Evolutionary conservation across 1,140 invertebrate genomes (phyloP), one percentile per base, ranked within the genome.

Genomic region (Harpegnathos saltator): DNA sequence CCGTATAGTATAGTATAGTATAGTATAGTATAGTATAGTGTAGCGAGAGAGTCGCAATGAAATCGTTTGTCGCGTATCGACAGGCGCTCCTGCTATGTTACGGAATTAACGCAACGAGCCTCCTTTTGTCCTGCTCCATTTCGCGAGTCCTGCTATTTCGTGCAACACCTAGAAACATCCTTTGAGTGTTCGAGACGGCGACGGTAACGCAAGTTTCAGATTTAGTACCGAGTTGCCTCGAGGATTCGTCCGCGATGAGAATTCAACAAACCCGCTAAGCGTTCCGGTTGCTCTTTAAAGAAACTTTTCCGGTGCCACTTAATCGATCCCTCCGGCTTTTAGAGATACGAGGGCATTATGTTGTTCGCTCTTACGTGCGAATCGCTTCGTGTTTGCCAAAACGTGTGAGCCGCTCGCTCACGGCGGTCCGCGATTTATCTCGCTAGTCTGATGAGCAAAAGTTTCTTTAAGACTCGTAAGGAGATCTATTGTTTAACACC

Each of bases 281-380:
- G 77, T 85, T 38, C 63, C n/a, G 54, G 80, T 69, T 68, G 62
- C 87, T 73, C 87, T 86, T 88, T 88, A 89, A 89, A 89, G 88
- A 88, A 86, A 86, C 74, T 78, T 87, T 89, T 82, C 77, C 62
- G 62, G 61, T 77, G 84, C 80, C 84, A 89, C 84, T 89, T 89
- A 86, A 89, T 89, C 88, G 87, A 89, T 89, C 84, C 52, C 44
- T 22, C 48, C 65, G 81, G 48, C 84, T 88, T 81, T 88, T 85
- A 75, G 71, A 9, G 80, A 65, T 75, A 71, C 71, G 26, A 54
- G 77, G 56, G 24, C 54, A 44, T 33, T 50, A 59, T 61, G 66
- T 84, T 19, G 69, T 38, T n/a, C 56, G 66, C 54, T 33, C 19
- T 62, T 54, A 48, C 19, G 33, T 56, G 24, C 48, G 24, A 14